Base-by-base conservation (phyloP, 2,113 vertebrate genomes). In the Mixornis gularis region DNA sequence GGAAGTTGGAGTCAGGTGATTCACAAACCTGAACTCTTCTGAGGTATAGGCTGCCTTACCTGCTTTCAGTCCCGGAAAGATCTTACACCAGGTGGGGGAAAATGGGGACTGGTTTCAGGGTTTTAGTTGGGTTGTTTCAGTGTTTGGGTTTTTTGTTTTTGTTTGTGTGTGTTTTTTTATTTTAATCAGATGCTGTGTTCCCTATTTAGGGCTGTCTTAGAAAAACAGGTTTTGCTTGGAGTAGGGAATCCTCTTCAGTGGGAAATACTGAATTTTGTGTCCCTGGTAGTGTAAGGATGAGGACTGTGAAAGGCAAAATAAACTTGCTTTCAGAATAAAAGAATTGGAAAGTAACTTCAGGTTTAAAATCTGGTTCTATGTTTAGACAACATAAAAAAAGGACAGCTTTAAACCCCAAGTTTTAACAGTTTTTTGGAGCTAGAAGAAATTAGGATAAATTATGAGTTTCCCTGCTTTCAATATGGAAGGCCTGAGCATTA, bases 21-120 rank as follows among this genome's bases (percentile, higher is more conserved):
- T 55, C 2, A 5, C 36, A n/a, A 40, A 10, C 0, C 0, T 65
- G 48, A 63, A 4, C 43, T 46, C 21, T 26, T 60, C 13, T 56
- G 29, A 20, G 41, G n/a, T 38, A 13, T 4, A 17, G 40, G 11
- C 38, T 43, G 27, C 24, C 4, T 63, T 71, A n/a, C 25, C 14
- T 46, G 12, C 58, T 76, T 71, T 56, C 20, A 64, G 7, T 44
- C 25, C 34, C 3, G 5, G 26, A 38, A 93, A 9, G 52, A 26
- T 73, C 25, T 76, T 76, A 58, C 17, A 20, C 10, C 1, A 1
- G 4, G 4, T 10, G 1, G 6, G 36, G 7, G 2, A 1, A 55
- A 48, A 62, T 41, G 30, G 21, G 29, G 17, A 3, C 17, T 68
- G 9, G 12, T 32, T 86, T 34, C 17, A 5, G 8, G 6, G 9